These are phyloP conservation scores for Mythimna vitellina DNA, from an alignment of 2,888 invertebrate species.

Conservation along the genomic window DNA sequence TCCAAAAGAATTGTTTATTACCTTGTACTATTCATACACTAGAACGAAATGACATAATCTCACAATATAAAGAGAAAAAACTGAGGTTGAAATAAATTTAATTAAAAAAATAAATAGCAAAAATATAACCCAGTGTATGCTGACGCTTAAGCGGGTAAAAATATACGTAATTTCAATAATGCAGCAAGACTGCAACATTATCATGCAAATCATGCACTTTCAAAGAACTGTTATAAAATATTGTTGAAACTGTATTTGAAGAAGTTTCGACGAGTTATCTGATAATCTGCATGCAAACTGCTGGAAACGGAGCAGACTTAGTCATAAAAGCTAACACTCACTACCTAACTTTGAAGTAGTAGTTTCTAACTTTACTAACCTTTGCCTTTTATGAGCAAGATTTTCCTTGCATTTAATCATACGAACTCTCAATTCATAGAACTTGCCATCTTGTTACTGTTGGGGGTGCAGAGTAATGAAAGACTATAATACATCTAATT, in stretches of 20 bases:
- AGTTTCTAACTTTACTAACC: constrained; percentile 21
- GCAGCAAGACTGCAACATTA: constrained; percentile 9
- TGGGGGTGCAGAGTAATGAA: no score
- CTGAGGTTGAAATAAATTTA: not conserved
- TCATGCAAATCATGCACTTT: constrained; percentile 40
- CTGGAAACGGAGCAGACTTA: constrained; percentile 34
- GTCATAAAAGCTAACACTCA: constrained; percentile 31
- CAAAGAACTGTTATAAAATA: constrained; percentile 31
- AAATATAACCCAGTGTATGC: not conserved
- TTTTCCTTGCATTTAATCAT: not conserved
- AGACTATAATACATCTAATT: no score
- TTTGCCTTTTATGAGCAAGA: not conserved
- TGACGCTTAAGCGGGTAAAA: not conserved
- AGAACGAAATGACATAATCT: not conserved
- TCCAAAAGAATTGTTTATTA: not conserved
- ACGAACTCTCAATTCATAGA: not conserved
- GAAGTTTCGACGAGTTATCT: constrained; percentile 37
- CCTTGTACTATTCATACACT: not conserved
- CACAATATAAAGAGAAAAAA: not conserved
- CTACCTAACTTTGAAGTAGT: constrained; percentile 16
- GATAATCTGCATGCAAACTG: constrained; percentile 41
- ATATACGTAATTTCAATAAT: constrained; percentile 1
- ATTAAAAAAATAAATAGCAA: not conserved
- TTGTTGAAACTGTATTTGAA: constrained; percentile 36
- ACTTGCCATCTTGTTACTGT: no score